Percentiles rank a stretch among this genome's conserved stretches.
Conservation (phyloP, 2,888 invertebrate species). For the Tetragonisca angustula region DNA sequence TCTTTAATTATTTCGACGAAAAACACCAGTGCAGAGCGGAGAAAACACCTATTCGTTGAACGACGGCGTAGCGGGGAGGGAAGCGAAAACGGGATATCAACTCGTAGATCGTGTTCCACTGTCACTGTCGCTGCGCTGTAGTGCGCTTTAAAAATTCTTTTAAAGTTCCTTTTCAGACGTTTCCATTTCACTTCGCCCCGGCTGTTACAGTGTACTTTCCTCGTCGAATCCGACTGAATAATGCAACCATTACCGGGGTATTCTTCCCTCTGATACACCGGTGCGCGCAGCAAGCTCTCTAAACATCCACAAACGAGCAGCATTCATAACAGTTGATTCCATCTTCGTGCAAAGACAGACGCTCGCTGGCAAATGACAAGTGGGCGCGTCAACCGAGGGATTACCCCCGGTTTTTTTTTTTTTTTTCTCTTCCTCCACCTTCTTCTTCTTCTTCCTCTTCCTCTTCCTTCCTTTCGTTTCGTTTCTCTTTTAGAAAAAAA, state of each 20-base stretch:
- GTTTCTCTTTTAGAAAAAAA: neutral
- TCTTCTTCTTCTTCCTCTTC: neutral
- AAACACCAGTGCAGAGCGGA: too few relatives aligned
- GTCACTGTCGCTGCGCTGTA: slow-evolving; percentile 5
- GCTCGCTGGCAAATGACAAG: slow-evolving; percentile 31
- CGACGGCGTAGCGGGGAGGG: too few relatives aligned
- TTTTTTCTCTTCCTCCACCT: neutral
- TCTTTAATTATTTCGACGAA: neutral
- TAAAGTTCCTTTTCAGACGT: slow-evolving; percentile 36
- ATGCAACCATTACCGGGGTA: slow-evolving; percentile 53
- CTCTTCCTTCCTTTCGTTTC: neutral
- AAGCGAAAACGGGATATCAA: neutral
- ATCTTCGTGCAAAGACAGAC: slow-evolving; percentile 23
- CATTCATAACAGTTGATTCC: slow-evolving; percentile 53
- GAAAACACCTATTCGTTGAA: neutral
- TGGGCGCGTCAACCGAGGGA: slow-evolving; percentile 37
- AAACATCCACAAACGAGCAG: slow-evolving; percentile 51
- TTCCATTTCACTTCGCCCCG: slow-evolving; percentile 49
- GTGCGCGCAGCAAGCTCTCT: slow-evolving; percentile 29
- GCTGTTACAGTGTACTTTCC: slow-evolving; percentile 42
- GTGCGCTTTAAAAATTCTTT: slow-evolving; percentile 49
- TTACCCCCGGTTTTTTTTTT: neutral
- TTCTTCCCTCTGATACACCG: slow-evolving; percentile 39
- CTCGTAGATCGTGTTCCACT: neutral
- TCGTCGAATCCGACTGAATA: slow-evolving; percentile 53